Conservation (phyloP, 2,888 invertebrate species). For the Apantesis nais region DNA sequence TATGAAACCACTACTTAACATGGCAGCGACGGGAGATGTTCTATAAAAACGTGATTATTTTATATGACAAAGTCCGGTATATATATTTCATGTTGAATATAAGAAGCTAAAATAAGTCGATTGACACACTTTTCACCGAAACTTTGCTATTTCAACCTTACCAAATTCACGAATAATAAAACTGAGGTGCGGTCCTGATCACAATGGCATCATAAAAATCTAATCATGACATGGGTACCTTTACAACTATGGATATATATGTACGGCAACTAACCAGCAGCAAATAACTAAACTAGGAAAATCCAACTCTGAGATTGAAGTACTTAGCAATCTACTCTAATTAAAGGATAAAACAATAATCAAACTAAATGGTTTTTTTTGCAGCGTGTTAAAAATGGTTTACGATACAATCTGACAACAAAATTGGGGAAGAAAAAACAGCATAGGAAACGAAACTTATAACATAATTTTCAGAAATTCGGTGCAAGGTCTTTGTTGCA, state of each 20-base stretch:
- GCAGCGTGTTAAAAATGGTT: constrained; percentile 27
- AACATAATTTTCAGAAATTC: constrained; percentile 32
- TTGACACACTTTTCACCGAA: constrained; percentile 25
- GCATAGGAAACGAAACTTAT: constrained; percentile 40
- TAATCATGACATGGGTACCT: constrained; percentile 30
- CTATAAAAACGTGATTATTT: not conserved
- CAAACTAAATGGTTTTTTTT: constrained; percentile 26
- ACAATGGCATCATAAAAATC: constrained; percentile 35
- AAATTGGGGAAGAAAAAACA: constrained; percentile 23
- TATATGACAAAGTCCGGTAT: not conserved
- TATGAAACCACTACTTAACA: not conserved
- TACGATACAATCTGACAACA: constrained; percentile 18
- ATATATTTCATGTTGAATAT: constrained; percentile 18
- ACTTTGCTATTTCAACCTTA: constrained; percentile 30
- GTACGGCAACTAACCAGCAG: constrained; percentile 15
- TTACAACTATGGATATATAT: constrained; percentile 12
- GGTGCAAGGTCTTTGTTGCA: constrained; percentile 51
- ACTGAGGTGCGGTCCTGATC: constrained; percentile 32
- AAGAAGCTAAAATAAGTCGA: constrained; percentile 37
- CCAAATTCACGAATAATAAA: constrained; percentile 28
- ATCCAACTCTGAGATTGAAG: constrained; percentile 32
- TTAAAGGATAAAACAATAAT: constrained; percentile 17
- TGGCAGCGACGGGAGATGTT: not conserved
- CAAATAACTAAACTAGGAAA: constrained; percentile 27
- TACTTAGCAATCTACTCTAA: constrained; percentile 18